Evolutionary conservation across 1,140 invertebrate species (phyloP), one percentile per base, ranked within the genome.

Genomic region (Brachystomella parvula): DNA sequence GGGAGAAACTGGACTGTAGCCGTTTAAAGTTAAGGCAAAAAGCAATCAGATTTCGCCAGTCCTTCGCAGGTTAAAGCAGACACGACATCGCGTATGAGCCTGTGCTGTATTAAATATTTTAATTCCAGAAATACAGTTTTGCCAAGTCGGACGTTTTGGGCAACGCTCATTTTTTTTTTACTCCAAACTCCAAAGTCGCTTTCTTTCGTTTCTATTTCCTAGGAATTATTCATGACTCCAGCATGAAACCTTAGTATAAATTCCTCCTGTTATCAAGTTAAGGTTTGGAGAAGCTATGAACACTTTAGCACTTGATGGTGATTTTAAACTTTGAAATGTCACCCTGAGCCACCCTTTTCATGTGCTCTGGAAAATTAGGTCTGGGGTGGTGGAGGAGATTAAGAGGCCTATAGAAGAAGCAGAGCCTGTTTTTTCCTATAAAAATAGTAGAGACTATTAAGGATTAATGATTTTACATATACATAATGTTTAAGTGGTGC

Each of bases 311-410:
- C 6, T 39, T 39, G 35, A 39, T 39, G 49, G 12, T 12, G 49
- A 53, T 15, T 53, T 39, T 9, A 53, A 53, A 53, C 15, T 53
- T 53, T 53, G 49, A 53, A 53, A 53, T 53, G 49, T 53, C 49
- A 53, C 35, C 12, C 15, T 19, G 49, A 53, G 49, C 49, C 12
- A 53, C 49, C 49, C 49, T 53, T 53, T 53, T 53, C 49, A 53
- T 53, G 49, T 53, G 49, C 49, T 6, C 3, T 53, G 12, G 21
- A n/a, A 53, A 53, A 53, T 19, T 53, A 19, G 24, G 49, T 53
- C 24, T 53, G 12, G 49, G 49, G 49, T 26, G 9, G 39, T n/a
- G 49, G 49, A 12, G 49, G 49, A 53, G 49, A 53, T 53, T 53
- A 53, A 53, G 24, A 53, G 49, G 49, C 24, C 49, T 12, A 26